Conservation (phyloP, 2,888 invertebrate genomes). For the Drosophila bunnanda region DNA sequence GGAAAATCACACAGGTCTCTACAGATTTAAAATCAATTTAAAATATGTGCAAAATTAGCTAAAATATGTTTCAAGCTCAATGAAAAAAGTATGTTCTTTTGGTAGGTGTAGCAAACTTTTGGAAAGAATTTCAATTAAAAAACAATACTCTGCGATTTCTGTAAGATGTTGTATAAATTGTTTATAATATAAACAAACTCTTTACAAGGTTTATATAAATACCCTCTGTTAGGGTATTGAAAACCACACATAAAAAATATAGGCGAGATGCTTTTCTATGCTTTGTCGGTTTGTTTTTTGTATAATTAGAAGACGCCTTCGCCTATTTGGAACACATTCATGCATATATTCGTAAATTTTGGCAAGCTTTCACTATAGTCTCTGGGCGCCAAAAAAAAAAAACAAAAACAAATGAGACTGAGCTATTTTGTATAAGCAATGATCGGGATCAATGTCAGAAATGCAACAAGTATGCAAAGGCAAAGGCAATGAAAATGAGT, state of each 20-base stretch:
- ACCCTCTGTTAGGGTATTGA: too few relatives aligned
- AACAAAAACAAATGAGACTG: slow-evolving; percentile 9
- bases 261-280: slow-evolving; percentile 12
- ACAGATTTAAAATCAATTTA: not conserved
- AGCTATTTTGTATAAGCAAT: slow-evolving; percentile 46
- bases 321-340: slow-evolving; percentile 10
- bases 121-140: too few relatives aligned
- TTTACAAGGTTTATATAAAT: too few relatives aligned
- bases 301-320: slow-evolving; percentile 28
- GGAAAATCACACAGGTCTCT: too few relatives aligned
- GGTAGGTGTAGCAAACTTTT: too few relatives aligned
- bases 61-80: not conserved
- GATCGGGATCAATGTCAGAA: slow-evolving; percentile 60
- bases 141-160: too few relatives aligned
- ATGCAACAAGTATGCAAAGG: slow-evolving; percentile 48
- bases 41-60: too few relatives aligned
- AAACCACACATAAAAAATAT: slow-evolving; percentile 5
- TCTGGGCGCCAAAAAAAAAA: slow-evolving; percentile 12
- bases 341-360: slow-evolving; percentile 43
- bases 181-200: too few relatives aligned
- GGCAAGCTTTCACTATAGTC: slow-evolving; percentile 65
- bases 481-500: slow-evolving; percentile 14
- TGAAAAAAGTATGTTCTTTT: too few relatives aligned
- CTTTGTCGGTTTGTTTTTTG: slow-evolving; percentile 25
- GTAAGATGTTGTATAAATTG: too few relatives aligned